Evolutionary conservation across 2,797 vertebrate species (phyloP).

Genomic region (Rhinatrema bivittatum): DNA sequence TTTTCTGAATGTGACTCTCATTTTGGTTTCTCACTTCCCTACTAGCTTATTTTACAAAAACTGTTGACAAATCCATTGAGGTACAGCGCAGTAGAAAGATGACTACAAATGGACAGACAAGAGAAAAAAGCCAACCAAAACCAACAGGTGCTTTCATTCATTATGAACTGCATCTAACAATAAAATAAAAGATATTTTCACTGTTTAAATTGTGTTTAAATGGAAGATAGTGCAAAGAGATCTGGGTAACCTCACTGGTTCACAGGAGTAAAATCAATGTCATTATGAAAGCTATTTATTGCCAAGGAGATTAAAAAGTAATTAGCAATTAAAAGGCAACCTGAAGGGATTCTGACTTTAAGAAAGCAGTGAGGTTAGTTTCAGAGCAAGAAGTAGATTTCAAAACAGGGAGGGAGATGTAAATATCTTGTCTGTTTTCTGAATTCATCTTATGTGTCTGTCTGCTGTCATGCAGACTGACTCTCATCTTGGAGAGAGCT

Average conservation of each 20-base stretch:
- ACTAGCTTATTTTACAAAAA: no score
- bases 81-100: no score
- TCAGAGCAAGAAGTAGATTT: constrained; percentile 20
- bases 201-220: constrained; percentile 19
- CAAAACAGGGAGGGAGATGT: neutral
- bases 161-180: no score
- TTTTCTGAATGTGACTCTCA: no score
- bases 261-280: constrained; percentile 44
- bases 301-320: constrained; percentile 45
- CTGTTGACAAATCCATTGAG: no score
- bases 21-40: no score
- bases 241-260: constrained; percentile 30
- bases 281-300: constrained; percentile 50
- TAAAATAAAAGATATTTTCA: no score
- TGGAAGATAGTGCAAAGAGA: constrained; percentile 34
- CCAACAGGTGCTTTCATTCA: no score
- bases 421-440: constrained; percentile 3
- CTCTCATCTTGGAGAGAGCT: constrained; percentile 3
- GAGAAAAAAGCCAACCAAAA: no score
- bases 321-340: constrained; percentile 51
- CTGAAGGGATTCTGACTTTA: constrained; percentile 29
- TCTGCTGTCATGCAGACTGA: constrained; percentile 22
- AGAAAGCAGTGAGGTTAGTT: constrained; percentile 22
- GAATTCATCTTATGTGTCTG: no score
- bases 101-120: no score